These are phyloP conservation scores for Lordiphosa collinella DNA, from an alignment of 1,140 invertebrate genomes.

Conservation along the genomic window DNA sequence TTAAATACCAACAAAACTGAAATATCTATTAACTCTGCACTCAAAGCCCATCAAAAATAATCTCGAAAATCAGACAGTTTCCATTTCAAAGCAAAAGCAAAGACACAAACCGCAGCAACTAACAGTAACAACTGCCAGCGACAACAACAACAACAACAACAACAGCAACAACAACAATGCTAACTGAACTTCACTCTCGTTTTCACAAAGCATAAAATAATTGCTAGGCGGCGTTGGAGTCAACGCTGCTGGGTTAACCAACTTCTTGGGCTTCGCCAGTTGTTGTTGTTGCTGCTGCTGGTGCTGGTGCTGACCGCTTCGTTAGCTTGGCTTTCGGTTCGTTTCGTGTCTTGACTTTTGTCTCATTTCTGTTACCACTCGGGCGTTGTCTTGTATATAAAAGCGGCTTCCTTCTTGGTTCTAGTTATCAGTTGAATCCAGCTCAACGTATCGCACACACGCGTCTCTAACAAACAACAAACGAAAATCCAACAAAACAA, in stretches of 20 bases:
- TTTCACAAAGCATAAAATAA: constrained; percentile 67
- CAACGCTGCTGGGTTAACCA: constrained; percentile 15
- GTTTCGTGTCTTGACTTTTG: constrained; percentile 43
- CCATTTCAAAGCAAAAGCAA: constrained; percentile 17
- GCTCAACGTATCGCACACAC: constrained; percentile 61
- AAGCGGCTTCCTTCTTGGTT: constrained; percentile 79
- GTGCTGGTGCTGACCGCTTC: constrained; percentile 46
- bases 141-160: neutral
- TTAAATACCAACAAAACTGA: no score
- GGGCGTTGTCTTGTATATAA: constrained; percentile 79
- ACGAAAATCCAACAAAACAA: constrained; percentile 1
- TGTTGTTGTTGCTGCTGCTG: constrained; percentile 6
- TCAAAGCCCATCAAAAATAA: constrained; percentile 13
- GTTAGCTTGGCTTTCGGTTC: constrained; percentile 33
- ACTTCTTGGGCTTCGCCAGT: constrained; percentile 66
- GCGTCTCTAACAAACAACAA: constrained; percentile 32
- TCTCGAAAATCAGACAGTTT: constrained; percentile 42
- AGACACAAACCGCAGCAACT: constrained; percentile 46
- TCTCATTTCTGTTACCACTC: constrained; percentile 24
- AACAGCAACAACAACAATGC: constrained; percentile 31
- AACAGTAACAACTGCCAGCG: constrained; percentile 4
- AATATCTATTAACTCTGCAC: no score
- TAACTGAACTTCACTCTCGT: constrained; percentile 72
- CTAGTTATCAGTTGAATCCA: constrained; percentile 80
- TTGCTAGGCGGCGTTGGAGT: constrained; percentile 43